Evolutionary conservation across 92 coral and sea anemone genomes (phyloP), one percentile per base, ranked within the genome.

Genomic region (Anthopleura xanthogrammica): DNA sequence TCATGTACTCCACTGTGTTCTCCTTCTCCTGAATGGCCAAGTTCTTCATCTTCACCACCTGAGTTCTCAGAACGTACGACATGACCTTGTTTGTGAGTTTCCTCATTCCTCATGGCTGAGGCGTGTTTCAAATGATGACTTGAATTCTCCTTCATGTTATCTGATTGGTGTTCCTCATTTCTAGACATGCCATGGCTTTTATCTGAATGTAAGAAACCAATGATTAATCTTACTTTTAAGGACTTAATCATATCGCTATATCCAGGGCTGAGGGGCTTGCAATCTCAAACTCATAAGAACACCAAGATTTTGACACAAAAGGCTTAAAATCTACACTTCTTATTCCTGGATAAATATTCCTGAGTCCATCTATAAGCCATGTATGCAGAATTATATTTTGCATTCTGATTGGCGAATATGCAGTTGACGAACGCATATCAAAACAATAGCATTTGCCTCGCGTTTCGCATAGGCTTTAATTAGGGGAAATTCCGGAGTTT

Each of bases 1-100:
- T 52, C 41, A n/a, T 77, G 70, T 5, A 36, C 82, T 22, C 82
- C 82, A 78, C 72, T 43, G 46, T 68, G 74, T n/a, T 78, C 82
- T 7, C 82, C 71, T 62, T 79, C 68, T 54, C 78, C 78, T n/a
- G 78, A 75, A 56, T 79, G 72, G 52, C 43, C 41, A 55, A 54
- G 20, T 42, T 42, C 77, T 79, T 55, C 88, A 20, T 85, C 85
- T 62, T 68, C 42, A 24, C 17, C 36, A 9, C 12, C 74, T 68
- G 74, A 12, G 16, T 12, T 12, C 13, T 3, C 7, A 24, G 74
- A 29, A 68, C 12, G 40, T 12, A 36, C 14, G 72, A n/a, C 74
- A 68, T 36, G 74, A 68, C 29, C 74, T 23, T 23, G 16, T 23
- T 68, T 42, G 13, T 36, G 42, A 23, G 5, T 68, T 9, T 36